Evolutionary conservation across 2,113 vertebrate genomes (phyloP), one percentile per base, ranked within the genome.

Genomic region (Rhadina sibilatrix): DNA sequence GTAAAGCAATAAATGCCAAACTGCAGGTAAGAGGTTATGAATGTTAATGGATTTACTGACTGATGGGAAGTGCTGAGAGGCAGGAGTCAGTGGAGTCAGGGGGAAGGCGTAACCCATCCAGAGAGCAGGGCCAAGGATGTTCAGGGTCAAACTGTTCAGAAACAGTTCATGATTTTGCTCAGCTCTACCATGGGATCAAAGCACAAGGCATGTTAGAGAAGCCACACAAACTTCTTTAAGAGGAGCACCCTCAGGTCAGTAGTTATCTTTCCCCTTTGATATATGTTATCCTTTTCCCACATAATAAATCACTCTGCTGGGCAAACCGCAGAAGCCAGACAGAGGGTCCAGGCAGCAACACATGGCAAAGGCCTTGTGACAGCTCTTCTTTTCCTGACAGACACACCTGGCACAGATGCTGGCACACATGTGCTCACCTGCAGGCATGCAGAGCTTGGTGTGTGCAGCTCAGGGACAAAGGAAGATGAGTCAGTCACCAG

Each of bases 401-500:
- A 75, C 31, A 53, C 25, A 21, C 59, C 50, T 11, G 9, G 59
- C 54, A 50, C 27, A 68, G 61, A 31, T 2, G 2, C 19, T 47
- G 81, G 65, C 56, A 82, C 65, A 82, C 49, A 17, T 69, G 70
- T 28, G 10, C 24, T 70, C 54, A 64, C 59, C 75, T 70, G 71
- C 59, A 56, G 27, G 56, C 50, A n/a, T 0, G 0, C 35, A 56
- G 74, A 50, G 25, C 33, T 61, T 10, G 33, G 35, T 2, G 9
- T 7, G 40, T 4, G 5, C 46, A 12, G 40, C 9, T 33, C 33
- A 40, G 46, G 63, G 75, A 44, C 59, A 31, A 44, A 46, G 56
- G 12, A 46, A 85, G 47, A 38, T 20, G 46, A 76, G 82, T 60
- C 70, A 75, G 82, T 53, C 74, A 53, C 75, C 40, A 40, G 61